These are phyloP conservation scores for Eptesicus fuscus DNA, from an alignment of 2,113 vertebrate species.

Conservation along the genomic window DNA sequence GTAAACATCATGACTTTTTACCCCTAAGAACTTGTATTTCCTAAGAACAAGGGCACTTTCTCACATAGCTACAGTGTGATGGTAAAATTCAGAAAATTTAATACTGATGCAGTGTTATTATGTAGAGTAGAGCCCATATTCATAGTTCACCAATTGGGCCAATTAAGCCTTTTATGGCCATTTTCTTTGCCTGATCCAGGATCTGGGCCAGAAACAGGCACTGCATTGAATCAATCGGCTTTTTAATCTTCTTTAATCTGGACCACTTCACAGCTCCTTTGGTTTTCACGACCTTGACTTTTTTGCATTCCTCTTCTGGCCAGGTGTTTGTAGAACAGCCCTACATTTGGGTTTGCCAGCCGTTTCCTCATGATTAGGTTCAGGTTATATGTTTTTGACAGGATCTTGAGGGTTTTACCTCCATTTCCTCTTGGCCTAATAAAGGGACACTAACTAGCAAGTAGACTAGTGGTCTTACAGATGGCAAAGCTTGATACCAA, in stretches of 20 bases:
- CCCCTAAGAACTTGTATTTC: not conserved
- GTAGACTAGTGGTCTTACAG: not conserved
- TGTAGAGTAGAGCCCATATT: not conserved
- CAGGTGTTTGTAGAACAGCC: not conserved
- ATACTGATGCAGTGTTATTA: not conserved
- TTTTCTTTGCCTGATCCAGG: not conserved
- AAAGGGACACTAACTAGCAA: not conserved
- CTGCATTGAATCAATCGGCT: not conserved
- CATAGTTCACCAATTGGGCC: not conserved
- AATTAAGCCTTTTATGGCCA: not conserved
- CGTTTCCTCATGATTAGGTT: not conserved
- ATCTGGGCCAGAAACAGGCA: not conserved
- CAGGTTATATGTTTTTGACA: not conserved
- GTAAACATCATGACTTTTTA: not conserved
- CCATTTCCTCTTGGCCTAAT: not conserved
- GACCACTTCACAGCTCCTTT: not conserved
- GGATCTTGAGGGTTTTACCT: not conserved
- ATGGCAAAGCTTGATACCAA: not conserved
- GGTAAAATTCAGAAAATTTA: not conserved
- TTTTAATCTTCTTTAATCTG: not conserved
- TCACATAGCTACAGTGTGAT: not conserved
- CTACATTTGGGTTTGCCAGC: not conserved
- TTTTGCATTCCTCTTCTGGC: not conserved
- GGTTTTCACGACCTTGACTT: not conserved
- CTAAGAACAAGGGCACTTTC: not conserved